Evolutionary conservation across 2,888 invertebrate species (phyloP), one percentile per base, ranked within the genome.

Genomic region (Charanyca ferruginea): DNA sequence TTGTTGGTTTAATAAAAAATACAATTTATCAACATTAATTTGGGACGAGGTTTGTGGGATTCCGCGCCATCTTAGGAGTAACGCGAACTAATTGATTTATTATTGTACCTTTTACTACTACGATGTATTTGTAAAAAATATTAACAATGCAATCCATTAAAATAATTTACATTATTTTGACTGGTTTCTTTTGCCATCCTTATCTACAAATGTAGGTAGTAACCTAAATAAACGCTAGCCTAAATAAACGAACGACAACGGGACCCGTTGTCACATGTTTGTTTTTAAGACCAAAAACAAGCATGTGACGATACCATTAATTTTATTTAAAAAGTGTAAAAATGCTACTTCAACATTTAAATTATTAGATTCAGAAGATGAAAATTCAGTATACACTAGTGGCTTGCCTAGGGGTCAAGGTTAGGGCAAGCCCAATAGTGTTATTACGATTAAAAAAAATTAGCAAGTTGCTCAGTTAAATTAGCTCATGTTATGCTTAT

Each of bases 21-120:
- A 68, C 71, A 77, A 80, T 81, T 79, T 77, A 66, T 83, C 72
- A 63, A 70, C 67, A 77, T 79, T 82, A 80, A 76, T 74, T 79
- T 73, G 60, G 51, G 38, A 49, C 45, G 47, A 18, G 71, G 38
- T 67, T 70, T 70, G 53, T 61, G 54, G 66, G 55, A 49, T 66
- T 75, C 47, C 48, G 49, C 71, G 66, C 74, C 67, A 38, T 79
- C 61, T 68, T 77, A 66, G 73, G 58, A 63, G 67, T 68, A 68
- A 77, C 66, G 52, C 45, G 51, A 38, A 72, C 72, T 80, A 80
- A 81, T 79, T 81, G 74, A 80, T 80, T 81, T 83, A 80, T 70
- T 66, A 80, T 69, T 73, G 66, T 82, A 80, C 66, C 62, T 65
- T 57, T 44, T 72, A 74, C 63, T 72, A 74, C 63, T 66, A 61